Conservation (phyloP, 2,888 invertebrate genomes). For the Chloromyia formosa region DNA sequence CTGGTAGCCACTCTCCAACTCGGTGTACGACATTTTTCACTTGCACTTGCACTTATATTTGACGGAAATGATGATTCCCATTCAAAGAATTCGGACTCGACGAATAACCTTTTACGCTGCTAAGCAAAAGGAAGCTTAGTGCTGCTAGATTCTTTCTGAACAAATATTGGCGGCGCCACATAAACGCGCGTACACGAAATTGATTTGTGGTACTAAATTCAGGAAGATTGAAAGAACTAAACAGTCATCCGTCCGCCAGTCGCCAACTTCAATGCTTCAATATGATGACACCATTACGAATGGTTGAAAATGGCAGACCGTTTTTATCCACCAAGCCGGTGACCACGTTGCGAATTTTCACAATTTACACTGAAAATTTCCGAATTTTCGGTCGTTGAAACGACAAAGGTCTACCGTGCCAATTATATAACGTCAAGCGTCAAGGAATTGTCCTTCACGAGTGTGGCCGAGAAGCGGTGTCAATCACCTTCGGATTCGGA, state of each 20-base stretch:
- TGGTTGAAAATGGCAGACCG: neutral
- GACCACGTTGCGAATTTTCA: neutral
- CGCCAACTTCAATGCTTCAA: too few relatives aligned
- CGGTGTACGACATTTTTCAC: constrained; percentile 83
- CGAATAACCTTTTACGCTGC: too few relatives aligned
- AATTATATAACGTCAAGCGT: constrained; percentile 5
- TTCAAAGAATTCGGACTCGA: too few relatives aligned
- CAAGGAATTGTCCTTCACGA: neutral
- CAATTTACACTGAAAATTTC: constrained; percentile 5
- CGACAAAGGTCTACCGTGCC: neutral
- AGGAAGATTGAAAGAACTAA: neutral
- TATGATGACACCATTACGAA: neutral
- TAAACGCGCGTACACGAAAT: neutral
- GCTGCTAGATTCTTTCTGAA: neutral
- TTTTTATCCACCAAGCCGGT: neutral
- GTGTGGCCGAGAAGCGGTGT: neutral
- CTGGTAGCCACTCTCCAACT: constrained; percentile 92
- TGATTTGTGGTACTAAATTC: neutral
- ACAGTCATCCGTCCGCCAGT: neutral
- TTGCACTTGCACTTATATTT: neutral
- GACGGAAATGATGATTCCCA: too few relatives aligned
- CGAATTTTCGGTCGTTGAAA: neutral
- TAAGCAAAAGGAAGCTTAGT: too few relatives aligned
- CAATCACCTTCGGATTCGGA: neutral
- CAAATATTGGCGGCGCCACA: too few relatives aligned